Evolutionary conservation across 2,888 invertebrate genomes (phyloP).

Genomic region (Phrixothrix hirtus): DNA sequence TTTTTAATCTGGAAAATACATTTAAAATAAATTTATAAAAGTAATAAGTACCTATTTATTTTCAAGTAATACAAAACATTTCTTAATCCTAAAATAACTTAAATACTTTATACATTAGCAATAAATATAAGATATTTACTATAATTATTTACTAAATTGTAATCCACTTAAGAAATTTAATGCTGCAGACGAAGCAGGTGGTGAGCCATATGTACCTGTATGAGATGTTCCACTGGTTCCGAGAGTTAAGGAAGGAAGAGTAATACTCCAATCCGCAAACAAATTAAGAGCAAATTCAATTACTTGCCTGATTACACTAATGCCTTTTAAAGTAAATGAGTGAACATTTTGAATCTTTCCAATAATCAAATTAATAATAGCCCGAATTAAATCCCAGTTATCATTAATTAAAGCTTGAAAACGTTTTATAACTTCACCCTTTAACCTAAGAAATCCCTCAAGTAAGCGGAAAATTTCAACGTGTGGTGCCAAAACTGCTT

Average conservation of each 20-base stretch:
- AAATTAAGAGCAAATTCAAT: constrained; percentile 38
- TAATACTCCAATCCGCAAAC: constrained; percentile 37
- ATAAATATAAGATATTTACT: no score
- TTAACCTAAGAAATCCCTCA: constrained; percentile 40
- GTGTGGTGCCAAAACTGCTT: constrained; percentile 32
- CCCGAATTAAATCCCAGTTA: constrained; percentile 39
- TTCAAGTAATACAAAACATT: no score
- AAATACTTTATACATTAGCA: no score
- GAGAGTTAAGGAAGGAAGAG: constrained; percentile 20
- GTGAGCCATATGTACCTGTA: constrained; percentile 13
- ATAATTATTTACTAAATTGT: no score
- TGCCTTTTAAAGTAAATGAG: constrained; percentile 37
- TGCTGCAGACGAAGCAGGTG: constrained; percentile 1
- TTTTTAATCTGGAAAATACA: no score
- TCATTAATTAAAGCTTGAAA: constrained; percentile 36
- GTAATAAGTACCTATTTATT: no score
- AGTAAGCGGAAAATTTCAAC: constrained; percentile 39
- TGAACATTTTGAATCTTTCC: constrained; percentile 37
- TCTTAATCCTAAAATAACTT: no score
- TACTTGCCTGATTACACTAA: constrained; percentile 37
- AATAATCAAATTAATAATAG: constrained; percentile 35
- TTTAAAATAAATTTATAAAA: no score
- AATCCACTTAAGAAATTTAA: background rate
- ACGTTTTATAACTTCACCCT: constrained; percentile 37
- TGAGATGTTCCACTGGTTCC: constrained; percentile 6